phyloP scores from a whole-genome alignment of 2,888 invertebrate species.

The Synanthedon andrenaeformis region DNA sequence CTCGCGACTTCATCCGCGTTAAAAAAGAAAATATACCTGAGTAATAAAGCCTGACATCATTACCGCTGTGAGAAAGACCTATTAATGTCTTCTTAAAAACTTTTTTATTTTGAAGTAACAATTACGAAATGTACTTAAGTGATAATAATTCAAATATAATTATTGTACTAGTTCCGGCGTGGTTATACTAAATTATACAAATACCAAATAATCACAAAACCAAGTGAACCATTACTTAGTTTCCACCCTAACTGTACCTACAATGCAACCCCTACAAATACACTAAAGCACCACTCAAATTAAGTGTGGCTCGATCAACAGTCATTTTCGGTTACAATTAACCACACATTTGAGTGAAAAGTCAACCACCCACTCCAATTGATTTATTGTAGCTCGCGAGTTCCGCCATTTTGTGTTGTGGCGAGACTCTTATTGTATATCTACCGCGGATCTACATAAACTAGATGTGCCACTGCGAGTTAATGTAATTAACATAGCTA shows the following conservation, averaged over 20 bases:
- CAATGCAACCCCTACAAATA: constrained; percentile 41
- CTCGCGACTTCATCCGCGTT: too few species aligned
- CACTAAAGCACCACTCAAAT: constrained; percentile 65
- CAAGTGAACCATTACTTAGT: constrained; percentile 50
- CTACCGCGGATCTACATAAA: constrained; percentile 11
- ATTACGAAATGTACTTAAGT: too few species aligned
- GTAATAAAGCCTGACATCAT: too few species aligned
- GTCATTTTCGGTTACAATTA: constrained; percentile 71
- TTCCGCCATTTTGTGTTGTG: constrained; percentile 66
- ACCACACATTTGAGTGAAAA: constrained; percentile 71
- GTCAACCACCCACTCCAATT: constrained; percentile 72
- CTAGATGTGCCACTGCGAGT: background rate
- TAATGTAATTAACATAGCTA: too few species aligned
- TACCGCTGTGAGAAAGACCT: too few species aligned
- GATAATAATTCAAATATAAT: background rate
- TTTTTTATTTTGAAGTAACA: too few species aligned
- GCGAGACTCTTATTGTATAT: constrained; percentile 36
- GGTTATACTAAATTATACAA: constrained; percentile 35
- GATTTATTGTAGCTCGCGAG: constrained; percentile 66
- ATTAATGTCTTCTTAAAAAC: too few species aligned
- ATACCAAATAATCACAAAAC: constrained; percentile 55
- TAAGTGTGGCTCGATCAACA: constrained; percentile 71
- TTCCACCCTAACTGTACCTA: constrained; percentile 38
- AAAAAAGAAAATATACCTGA: too few species aligned
- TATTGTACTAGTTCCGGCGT: constrained; percentile 37